phyloP scores from a whole-genome alignment of 2,888 invertebrate genomes.

The Philhelius pedissequus region DNA sequence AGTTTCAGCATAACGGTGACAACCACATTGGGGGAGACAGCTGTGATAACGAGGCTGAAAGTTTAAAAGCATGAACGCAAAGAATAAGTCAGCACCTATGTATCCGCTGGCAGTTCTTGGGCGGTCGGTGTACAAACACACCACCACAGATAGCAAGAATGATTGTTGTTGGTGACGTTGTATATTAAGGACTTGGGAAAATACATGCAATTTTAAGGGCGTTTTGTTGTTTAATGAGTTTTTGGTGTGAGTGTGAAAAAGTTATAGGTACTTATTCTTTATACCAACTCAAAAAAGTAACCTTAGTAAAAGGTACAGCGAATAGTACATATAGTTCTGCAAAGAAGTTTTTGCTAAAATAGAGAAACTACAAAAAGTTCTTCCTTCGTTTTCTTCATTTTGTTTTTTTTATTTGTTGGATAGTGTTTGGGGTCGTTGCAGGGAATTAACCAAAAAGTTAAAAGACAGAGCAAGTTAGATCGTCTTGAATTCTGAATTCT shows the following conservation, averaged over 20 bases:
- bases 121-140: neutral
- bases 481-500: conserved; percentile 13
- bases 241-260: neutral
- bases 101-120: neutral
- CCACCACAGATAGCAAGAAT: neutral
- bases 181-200: neutral
- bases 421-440: neutral
- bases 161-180: neutral
- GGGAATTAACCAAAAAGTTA: conserved; percentile 8
- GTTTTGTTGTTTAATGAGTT: conserved; percentile 52
- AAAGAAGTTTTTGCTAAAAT: conserved; percentile 23
- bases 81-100: conserved; percentile 9
- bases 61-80: conserved; percentile 1
- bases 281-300: neutral
- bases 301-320: neutral
- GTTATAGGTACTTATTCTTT: neutral
- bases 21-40: conserved; percentile 87
- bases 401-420: neutral
- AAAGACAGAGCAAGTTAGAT: conserved; percentile 34
- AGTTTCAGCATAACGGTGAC: conserved; percentile 84
- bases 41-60: conserved; percentile 82
- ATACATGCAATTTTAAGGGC: conserved; percentile 38
- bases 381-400: neutral
- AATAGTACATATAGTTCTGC: neutral
- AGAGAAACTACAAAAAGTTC: conserved; percentile 1